A percentile compares a stretch with the other conserved stretches of the same genome.
Evolutionary conservation across 2,888 invertebrate genomes (phyloP).

Genomic region (Tridacna gigas): DNA sequence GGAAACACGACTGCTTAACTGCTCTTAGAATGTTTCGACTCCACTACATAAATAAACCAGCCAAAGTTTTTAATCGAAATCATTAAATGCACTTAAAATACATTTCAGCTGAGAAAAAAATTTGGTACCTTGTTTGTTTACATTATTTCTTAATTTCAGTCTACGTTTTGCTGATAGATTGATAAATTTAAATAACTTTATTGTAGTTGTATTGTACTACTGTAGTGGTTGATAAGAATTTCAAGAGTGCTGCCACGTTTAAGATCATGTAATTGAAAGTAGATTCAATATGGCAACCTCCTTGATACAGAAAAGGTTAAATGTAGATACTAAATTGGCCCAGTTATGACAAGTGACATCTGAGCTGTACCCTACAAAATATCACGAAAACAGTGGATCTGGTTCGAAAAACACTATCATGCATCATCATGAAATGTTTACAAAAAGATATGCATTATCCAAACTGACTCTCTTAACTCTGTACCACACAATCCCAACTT

Average conservation of each 20-base stretch:
- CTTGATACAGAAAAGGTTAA: neutral
- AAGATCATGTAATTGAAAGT: neutral
- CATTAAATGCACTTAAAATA: neutral
- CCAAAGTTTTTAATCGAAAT: too few relatives aligned
- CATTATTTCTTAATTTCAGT: too few relatives aligned
- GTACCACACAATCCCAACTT: neutral
- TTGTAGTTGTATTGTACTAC: neutral
- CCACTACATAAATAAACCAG: neutral
- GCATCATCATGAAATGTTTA: neutral
- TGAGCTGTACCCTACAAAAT: conserved; percentile 2
- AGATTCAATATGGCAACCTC: neutral
- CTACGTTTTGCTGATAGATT: too few relatives aligned
- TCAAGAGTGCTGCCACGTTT: neutral
- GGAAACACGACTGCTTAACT: neutral
- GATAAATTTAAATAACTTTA: neutral
- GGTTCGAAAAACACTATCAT: neutral
- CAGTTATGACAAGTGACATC: neutral
- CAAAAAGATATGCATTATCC: neutral
- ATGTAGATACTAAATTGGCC: neutral
- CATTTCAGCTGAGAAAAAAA: neutral
- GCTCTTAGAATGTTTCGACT: neutral
- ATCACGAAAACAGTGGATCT: conserved; percentile 17
- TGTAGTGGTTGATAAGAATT: neutral
- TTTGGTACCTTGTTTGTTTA: neutral
- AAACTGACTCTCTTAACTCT: neutral